Conservation (phyloP, 2,113 vertebrate genomes). For the Cyanoramphus novaezelandiae region DNA sequence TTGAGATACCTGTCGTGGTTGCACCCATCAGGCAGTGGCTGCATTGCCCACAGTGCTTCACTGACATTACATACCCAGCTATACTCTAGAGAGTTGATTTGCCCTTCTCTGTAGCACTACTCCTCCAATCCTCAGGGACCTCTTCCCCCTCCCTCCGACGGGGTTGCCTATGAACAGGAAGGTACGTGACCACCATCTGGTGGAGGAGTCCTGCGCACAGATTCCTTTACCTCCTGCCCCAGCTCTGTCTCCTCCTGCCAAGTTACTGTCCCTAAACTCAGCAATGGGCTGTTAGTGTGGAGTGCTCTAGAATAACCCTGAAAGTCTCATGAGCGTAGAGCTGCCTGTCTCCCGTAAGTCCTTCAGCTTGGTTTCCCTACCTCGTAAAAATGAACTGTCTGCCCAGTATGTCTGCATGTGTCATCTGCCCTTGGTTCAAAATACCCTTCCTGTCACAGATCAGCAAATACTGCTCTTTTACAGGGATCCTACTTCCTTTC, state of each 20-base stretch:
- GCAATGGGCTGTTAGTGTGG: not conserved
- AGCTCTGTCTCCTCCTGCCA: not conserved
- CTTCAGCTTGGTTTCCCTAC: not conserved
- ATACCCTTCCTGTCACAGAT: not conserved
- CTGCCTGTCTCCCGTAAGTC: not conserved
- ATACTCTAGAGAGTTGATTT: not conserved
- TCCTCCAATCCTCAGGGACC: not conserved
- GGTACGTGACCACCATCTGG: conserved; percentile 47
- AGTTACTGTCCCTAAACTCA: not conserved
- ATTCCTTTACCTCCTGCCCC: not conserved
- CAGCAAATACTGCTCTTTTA: not conserved
- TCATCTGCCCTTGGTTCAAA: not conserved
- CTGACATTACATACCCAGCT: not conserved
- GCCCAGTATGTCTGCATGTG: rapidly evolving
- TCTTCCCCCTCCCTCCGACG: not conserved
- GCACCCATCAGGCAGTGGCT: not conserved
- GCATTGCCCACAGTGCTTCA: not conserved
- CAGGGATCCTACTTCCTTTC: not conserved
- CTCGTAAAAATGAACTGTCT: not conserved
- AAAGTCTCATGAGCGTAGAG: rapidly evolving
- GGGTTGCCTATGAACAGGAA: not conserved
- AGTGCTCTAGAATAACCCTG: not conserved
- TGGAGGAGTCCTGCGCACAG: not conserved
- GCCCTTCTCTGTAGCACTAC: not conserved
- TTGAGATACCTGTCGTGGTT: not conserved